Percentiles rank a stretch among this genome's conserved stretches.
phyloP scores from a whole-genome alignment of 1,140 invertebrate genomes.

The Eufriesea mexicana region DNA sequence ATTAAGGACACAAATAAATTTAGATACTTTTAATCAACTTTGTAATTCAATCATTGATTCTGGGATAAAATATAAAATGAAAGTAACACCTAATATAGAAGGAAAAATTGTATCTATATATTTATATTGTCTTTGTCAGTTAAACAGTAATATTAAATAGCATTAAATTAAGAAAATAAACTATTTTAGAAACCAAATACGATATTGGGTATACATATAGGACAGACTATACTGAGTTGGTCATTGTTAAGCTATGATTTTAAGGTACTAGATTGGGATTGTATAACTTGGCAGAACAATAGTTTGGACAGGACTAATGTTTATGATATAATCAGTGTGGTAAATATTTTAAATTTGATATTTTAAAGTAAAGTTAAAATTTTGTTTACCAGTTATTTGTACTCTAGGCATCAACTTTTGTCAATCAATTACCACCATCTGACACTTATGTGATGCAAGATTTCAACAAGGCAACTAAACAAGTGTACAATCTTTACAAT shows the following conservation, averaged over 20 bases:
- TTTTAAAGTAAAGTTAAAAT: background rate
- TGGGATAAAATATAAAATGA: background rate
- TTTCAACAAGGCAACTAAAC: fast-evolving
- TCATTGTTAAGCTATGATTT: slow-evolving; percentile 22
- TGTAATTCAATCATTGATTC: slow-evolving; percentile 7
- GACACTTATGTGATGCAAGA: slow-evolving; percentile 47
- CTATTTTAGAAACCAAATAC: slow-evolving; percentile 3
- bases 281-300: fast-evolving
- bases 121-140: background rate
- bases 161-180: background rate
- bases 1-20: background rate
- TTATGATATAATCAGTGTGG: slow-evolving; percentile 21
- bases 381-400: background rate
- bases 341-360: slow-evolving; percentile 27
- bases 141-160: background rate
- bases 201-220: slow-evolving; percentile 40
- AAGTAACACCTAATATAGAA: background rate
- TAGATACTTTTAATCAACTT: background rate
- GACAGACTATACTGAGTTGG: slow-evolving; percentile 38
- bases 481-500: background rate
- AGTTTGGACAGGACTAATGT: background rate
- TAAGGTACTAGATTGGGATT: slow-evolving; percentile 32
- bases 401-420: slow-evolving; percentile 25
- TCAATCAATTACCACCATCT: slow-evolving; percentile 16
- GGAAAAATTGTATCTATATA: background rate